phyloP scores from a whole-genome alignment of 1,140 invertebrate species.

The Cydia pomonella region DNA sequence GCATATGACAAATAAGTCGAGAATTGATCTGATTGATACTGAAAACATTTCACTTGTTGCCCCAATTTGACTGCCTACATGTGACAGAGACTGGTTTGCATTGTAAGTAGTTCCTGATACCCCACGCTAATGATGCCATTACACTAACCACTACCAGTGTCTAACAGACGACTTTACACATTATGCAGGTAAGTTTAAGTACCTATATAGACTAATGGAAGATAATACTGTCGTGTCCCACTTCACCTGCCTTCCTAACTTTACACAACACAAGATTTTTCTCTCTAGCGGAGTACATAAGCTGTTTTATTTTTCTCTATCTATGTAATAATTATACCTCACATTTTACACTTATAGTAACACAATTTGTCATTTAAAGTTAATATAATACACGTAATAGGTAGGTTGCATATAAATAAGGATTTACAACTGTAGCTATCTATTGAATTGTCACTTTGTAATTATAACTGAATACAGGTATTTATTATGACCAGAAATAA shows the following conservation, averaged over 20 bases:
- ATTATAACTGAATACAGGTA: too few relatives aligned
- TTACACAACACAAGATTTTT: neutral
- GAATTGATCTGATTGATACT: neutral
- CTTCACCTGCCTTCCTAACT: neutral
- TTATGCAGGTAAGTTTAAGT: neutral
- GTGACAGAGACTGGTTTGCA: conserved; percentile 9
- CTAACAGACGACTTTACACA: neutral
- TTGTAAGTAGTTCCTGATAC: conserved; percentile 29
- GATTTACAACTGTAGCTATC: too few relatives aligned
- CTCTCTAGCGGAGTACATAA: neutral
- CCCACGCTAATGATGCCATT: conserved; percentile 32
- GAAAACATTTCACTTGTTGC: neutral
- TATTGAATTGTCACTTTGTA: too few relatives aligned
- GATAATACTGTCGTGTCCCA: neutral
- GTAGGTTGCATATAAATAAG: too few relatives aligned
- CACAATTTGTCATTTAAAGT: too few relatives aligned
- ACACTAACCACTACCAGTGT: conserved; percentile 21
- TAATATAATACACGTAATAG: too few relatives aligned
- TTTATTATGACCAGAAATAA: too few relatives aligned
- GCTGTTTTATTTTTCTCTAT: neutral
- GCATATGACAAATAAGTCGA: neutral
- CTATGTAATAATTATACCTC: neutral
- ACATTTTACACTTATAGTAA: neutral
- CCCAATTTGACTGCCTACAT: conserved; percentile 24
- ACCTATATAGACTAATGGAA: neutral